Evolutionary conservation across 2,888 invertebrate species (phyloP), one percentile per base, ranked within the genome.

Genomic region (Sussaba pulchella): DNA sequence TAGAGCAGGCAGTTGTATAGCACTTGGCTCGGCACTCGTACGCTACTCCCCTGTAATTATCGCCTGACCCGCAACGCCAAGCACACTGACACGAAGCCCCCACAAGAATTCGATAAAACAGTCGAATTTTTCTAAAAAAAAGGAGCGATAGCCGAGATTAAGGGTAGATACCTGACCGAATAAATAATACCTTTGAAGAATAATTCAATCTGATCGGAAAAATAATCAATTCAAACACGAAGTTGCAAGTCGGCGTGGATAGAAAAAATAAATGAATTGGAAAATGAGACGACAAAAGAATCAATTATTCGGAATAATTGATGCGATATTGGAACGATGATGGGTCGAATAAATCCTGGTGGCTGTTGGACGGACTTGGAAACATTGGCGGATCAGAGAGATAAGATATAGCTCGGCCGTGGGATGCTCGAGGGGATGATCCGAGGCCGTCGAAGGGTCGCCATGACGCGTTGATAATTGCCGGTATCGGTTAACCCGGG

Each of bases 401-500:
- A 73, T 63, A 63, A 71, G 61, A 21, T 61, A 14, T 73, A 24
- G 17, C 63, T 43, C 57, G 21, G 26, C 59, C 39, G 52, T 41
- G 19, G 1, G 61, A 26, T 70, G 54, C 61, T 57, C 26, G 57
- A 70, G 10, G 47, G 71, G 67, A 14, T 19, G 67, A 59, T 63
- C 10, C 10, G 59, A 74, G 69, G 59, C 52, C 57, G 72, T 73
- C 21, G 80, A 76, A 83, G 84, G 82, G 89, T 88, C 88, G 87
- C 87, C 87, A 85, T 85, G 88, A 87, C 91, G 92, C 91, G 92
- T 91, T 92, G 91, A 91, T 92, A 92, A 92, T 92, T 92, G 92
- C 90, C 91, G 91, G 91, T 92, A 92, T 92, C 92, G 92, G 92
- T 92, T 92, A 92, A 91, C 91, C 92, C 89, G 83, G 86, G 87